Evolutionary conservation across 92 coral and sea anemone genomes (phyloP).

Genomic region (Heteractis magnifica): DNA sequence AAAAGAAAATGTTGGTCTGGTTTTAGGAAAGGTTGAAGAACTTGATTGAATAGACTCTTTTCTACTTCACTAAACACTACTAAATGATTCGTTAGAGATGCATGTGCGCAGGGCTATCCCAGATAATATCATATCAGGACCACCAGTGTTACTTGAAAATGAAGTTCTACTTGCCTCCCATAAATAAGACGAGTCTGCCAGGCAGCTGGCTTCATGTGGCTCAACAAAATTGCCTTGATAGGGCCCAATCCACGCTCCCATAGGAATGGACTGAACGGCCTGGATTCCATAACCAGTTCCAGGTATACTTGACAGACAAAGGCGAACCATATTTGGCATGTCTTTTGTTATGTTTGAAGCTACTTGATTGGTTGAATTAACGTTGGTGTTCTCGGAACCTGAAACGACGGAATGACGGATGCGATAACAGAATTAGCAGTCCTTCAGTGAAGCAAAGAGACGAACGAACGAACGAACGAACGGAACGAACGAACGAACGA

Average conservation of each 20-base stretch:
- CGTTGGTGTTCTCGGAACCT: neutral
- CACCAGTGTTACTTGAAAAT: neutral
- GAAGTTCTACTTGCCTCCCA: constrained; percentile 54
- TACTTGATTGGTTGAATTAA: neutral
- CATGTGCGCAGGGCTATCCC: neutral
- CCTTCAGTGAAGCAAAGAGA: neutral
- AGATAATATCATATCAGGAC: too few species aligned
- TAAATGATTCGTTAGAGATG: neutral
- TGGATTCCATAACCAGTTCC: constrained; percentile 54
- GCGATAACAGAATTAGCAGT: neutral
- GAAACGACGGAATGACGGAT: neutral
- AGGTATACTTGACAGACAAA: constrained; percentile 50
- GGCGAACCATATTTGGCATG: constrained; percentile 15
- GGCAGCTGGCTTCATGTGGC: constrained; percentile 22
- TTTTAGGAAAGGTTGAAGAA: constrained; percentile 89
- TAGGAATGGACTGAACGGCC: constrained; percentile 50
- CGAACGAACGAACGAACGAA: too few species aligned
- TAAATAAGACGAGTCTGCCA: constrained; percentile 44
- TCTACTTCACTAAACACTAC: neutral
- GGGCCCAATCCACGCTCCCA: constrained; percentile 74
- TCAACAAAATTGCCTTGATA: constrained; percentile 50
- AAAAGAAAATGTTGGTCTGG: constrained; percentile 80
- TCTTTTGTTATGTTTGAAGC: neutral
- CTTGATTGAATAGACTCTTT: constrained; percentile 4
- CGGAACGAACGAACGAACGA: too few species aligned